phyloP scores from a whole-genome alignment of 1,140 invertebrate species.

The Camponotus vicinus region DNA sequence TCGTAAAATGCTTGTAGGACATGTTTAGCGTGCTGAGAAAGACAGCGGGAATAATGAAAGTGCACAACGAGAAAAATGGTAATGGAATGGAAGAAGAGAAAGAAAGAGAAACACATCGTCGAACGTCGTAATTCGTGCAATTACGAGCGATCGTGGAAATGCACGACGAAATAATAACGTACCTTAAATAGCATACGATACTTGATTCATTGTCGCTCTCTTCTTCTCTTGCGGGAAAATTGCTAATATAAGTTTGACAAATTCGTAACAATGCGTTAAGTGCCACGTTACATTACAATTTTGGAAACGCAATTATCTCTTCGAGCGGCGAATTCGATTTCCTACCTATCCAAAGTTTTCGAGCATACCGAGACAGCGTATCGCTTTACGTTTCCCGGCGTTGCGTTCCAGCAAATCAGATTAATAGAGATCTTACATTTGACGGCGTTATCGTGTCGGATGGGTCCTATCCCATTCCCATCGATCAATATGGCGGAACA shows the following conservation, averaged over 20 bases:
- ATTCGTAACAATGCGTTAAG: conserved; percentile 19
- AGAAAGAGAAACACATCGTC: conserved; percentile 5
- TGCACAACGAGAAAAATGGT: conserved; percentile 49
- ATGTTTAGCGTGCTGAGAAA: conserved; percentile 67
- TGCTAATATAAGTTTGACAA: conserved; percentile 30
- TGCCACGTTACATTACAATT: conserved; percentile 24
- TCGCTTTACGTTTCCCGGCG: conserved; percentile 23
- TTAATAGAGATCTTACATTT: conserved; percentile 58
- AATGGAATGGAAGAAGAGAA: conserved; percentile 5
- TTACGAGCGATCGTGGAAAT: conserved; percentile 15
- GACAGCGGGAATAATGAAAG: conserved; percentile 57
- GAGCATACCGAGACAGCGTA: neutral
- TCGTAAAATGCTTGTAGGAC: conserved; percentile 75
- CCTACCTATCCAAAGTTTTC: conserved; percentile 20
- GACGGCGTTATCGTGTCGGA: conserved; percentile 58
- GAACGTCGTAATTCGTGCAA: conserved; percentile 47
- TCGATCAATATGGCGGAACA: conserved; percentile 66
- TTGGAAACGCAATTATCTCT: conserved; percentile 41
- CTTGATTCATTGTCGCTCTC: neutral
- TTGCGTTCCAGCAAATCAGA: conserved; percentile 33
- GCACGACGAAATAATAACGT: neutral
- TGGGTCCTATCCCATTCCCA: conserved; percentile 14
- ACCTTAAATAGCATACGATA: neutral
- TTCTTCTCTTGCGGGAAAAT: neutral
- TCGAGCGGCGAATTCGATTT: conserved; percentile 11